These are phyloP conservation scores for Petrocephalus schoutedeni DNA, from an alignment of 2,797 vertebrate species.

Conservation along the genomic window DNA sequence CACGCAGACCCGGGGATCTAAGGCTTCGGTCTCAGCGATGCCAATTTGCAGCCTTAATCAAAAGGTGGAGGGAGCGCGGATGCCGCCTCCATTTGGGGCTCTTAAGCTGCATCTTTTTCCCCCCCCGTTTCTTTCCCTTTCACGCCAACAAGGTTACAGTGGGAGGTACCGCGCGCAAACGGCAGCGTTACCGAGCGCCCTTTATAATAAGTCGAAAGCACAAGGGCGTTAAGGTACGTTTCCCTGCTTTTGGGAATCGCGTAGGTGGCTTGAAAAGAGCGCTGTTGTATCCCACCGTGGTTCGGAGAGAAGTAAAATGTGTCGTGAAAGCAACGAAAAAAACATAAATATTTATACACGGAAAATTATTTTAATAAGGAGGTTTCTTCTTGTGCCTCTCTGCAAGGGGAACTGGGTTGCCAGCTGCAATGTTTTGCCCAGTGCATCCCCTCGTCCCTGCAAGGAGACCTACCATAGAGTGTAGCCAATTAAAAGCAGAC, in stretches of 20 bases:
- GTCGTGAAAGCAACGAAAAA: not conserved
- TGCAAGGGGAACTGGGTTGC: not conserved
- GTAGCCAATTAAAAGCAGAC: conserved; percentile 17
- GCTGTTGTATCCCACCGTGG: not conserved
- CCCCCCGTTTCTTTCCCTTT: not conserved
- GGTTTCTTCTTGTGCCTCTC: not conserved
- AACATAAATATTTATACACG: conserved; percentile 4
- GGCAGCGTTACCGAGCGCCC: not conserved
- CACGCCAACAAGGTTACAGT: conserved; percentile 1
- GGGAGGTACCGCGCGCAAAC: not conserved
- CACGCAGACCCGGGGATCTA: not conserved
- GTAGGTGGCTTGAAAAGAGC: conserved; percentile 7
- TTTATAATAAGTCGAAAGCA: conserved; percentile 8
- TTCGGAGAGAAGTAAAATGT: conserved; percentile 1
- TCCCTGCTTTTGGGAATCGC: not conserved
- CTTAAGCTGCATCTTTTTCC: not conserved
- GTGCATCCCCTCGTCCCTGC: conserved; percentile 2
- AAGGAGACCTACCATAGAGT: not conserved
- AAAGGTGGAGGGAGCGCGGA: not conserved
- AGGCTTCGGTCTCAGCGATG: not conserved
- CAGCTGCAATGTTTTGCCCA: not conserved
- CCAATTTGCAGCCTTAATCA: conserved; percentile 12
- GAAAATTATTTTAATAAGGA: not conserved
- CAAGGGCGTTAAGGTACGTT: not conserved
- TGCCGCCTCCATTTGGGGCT: conserved; percentile 3